Evolutionary conservation across 2,797 vertebrate species (phyloP), one percentile per base, ranked within the genome.

Genomic region (Anguilla megastoma): DNA sequence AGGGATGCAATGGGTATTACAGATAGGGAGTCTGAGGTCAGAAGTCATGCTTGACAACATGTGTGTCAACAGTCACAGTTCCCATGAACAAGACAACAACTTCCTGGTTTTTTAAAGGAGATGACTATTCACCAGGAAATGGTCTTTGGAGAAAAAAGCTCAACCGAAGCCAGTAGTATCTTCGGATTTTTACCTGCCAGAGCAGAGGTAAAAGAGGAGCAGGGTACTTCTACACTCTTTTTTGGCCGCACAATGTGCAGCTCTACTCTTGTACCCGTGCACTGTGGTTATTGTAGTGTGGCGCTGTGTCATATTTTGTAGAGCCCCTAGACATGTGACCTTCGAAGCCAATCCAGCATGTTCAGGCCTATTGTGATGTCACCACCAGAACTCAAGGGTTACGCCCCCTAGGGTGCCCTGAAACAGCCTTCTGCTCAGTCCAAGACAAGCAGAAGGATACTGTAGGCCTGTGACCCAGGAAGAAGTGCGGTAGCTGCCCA

Each of bases 401-500:
- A 27, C 9, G 14, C n/a, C 24, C 4, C 27, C 66, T n/a, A 71
- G 66, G 27, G 27, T 33, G 30, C 12, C 10, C 27, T 74, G 69
- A 74, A 10, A 36, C 8, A 10, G 69, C 27, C 69, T 74, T 74
- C 30, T 30, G 30, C 8, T 33, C 3, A 12, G 63, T 69, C 27
- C 69, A 71, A 8, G 7, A 14, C 21, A 6, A 41, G 36, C 41
- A 3, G 93, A 96, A 98, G 97, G 98, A 99, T 99, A 99, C 98
- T 99, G 98, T 74, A 99, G 96, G 91, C 98, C 97, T 0, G 98
- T 97, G 71, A 99, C 98, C 30, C 97, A 98, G 0, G 98, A 97
- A 0, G 95, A 92, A n/a, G 97, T 99, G 89, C 96, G 97, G 91
- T 98, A 96, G 1, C 95, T 96, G 41, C 98, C 99, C 83, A 99